phyloP scores from a whole-genome alignment of 2,888 invertebrate genomes.

The Mythimna loreyi region DNA sequence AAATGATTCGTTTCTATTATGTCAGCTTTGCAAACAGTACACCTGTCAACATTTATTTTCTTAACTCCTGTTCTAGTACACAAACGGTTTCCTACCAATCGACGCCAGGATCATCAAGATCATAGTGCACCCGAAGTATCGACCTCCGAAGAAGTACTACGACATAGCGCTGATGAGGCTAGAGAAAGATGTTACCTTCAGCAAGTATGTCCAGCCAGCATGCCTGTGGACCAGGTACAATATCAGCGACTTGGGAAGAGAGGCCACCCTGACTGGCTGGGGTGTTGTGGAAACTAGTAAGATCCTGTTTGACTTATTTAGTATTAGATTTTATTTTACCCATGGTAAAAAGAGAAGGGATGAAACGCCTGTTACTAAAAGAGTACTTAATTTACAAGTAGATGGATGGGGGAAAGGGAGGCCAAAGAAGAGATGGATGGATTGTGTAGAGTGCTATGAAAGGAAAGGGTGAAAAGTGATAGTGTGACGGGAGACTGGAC shows the following conservation, averaged over 20 bases:
- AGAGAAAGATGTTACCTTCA: constrained; percentile 66
- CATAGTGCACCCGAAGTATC: constrained; percentile 74
- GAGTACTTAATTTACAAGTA: no score
- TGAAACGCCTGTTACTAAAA: no score
- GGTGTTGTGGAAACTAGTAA: constrained; percentile 76
- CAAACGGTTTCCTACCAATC: constrained; percentile 26
- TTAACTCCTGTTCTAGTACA: constrained; percentile 19
- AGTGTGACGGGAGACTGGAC: no score
- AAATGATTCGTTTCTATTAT: background rate
- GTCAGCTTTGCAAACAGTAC: background rate
- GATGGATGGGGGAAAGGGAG: no score
- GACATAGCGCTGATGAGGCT: constrained; percentile 81
- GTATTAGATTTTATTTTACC: background rate
- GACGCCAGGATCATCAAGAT: constrained; percentile 73
- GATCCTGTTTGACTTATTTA: background rate
- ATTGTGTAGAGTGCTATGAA: no score
- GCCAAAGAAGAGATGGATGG: no score
- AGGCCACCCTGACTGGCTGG: constrained; percentile 79
- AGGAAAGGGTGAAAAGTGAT: no score
- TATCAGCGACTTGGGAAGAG: constrained; percentile 59
- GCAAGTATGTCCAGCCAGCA: constrained; percentile 74
- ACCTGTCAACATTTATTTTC: background rate
- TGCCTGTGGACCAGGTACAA: constrained; percentile 74
- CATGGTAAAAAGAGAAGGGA: no score
- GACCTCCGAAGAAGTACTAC: constrained; percentile 75